Conservation (phyloP, 2,113 vertebrate species). For the Columba janthina region DNA sequence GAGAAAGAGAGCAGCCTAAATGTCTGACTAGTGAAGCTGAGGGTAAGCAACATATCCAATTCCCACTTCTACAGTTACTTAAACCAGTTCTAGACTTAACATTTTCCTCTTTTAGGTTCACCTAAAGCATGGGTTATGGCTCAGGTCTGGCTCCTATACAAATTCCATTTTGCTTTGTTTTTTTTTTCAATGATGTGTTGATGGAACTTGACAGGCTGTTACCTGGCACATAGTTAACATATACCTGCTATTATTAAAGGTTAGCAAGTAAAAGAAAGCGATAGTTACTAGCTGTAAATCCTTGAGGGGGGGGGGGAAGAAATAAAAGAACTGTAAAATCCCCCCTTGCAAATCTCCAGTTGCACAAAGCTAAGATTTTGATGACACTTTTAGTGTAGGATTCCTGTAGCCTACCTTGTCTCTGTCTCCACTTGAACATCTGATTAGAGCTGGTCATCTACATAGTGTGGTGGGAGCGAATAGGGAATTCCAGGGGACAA, state of each 20-base stretch:
- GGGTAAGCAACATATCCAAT: not conserved
- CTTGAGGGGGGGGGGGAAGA: too few species aligned
- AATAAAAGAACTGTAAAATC: too few species aligned
- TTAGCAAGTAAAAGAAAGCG: not conserved
- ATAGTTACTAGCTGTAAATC: not conserved
- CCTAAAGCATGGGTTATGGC: not conserved
- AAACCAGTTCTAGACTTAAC: not conserved
- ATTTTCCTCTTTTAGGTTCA: not conserved
- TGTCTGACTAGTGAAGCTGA: not conserved
- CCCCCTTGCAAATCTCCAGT: not conserved
- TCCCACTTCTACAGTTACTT: not conserved
- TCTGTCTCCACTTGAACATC: not conserved
- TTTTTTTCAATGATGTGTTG: not conserved
- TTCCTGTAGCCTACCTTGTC: not conserved
- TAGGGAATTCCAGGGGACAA: not conserved
- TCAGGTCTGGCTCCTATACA: not conserved
- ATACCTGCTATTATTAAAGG: not conserved
- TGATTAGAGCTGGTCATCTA: not conserved
- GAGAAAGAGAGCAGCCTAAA: not conserved
- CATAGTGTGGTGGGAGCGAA: not conserved
- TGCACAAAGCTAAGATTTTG: not conserved
- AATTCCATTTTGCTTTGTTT: accelerated
- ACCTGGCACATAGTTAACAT: not conserved
- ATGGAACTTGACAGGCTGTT: not conserved
- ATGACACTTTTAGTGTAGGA: not conserved